phyloP scores from a whole-genome alignment of 1,140 invertebrate species.

The Manduca sexta region DNA sequence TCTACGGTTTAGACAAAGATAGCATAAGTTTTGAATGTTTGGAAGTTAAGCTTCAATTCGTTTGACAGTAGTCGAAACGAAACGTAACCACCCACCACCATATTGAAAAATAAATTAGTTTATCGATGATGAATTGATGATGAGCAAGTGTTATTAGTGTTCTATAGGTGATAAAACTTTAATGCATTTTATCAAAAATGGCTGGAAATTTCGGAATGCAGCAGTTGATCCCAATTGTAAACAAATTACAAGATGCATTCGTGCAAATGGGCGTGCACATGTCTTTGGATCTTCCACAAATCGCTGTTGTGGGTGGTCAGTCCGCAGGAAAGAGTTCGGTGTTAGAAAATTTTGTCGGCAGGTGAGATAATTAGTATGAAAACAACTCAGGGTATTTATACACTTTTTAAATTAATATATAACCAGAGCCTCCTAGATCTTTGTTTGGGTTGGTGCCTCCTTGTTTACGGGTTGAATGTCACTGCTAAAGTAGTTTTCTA shows the following conservation, averaged over 20 bases:
- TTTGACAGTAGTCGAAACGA: conserved; percentile 27
- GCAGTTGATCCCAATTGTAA: conserved; percentile 96
- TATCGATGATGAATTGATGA: conserved; percentile 59
- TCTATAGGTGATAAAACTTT: conserved; percentile 50
- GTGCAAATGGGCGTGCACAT: conserved; percentile 95
- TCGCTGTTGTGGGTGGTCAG: conserved; percentile 98
- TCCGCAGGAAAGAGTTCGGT: conserved; percentile 99
- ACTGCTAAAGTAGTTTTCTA: too few species aligned
- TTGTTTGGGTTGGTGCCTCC: neutral
- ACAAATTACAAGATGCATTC: conserved; percentile 99
- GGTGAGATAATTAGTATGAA: conserved; percentile 79
- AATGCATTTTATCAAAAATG: conserved; percentile 64
- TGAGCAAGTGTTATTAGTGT: conserved; percentile 54
- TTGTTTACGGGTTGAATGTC: too few species aligned
- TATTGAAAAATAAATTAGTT: conserved; percentile 70
- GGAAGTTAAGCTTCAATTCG: neutral
- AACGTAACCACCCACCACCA: conserved; percentile 60
- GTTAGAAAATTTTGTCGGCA: conserved; percentile 98
- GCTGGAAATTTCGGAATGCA: conserved; percentile 94
- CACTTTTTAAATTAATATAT: neutral
- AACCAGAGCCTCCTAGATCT: neutral
- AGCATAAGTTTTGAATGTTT: neutral
- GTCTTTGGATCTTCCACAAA: conserved; percentile 98
- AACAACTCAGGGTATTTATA: neutral
- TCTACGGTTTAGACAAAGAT: neutral